Evolutionary conservation across 2,888 invertebrate species (phyloP).

Genomic region (Himalopsyche kuldschensis): DNA sequence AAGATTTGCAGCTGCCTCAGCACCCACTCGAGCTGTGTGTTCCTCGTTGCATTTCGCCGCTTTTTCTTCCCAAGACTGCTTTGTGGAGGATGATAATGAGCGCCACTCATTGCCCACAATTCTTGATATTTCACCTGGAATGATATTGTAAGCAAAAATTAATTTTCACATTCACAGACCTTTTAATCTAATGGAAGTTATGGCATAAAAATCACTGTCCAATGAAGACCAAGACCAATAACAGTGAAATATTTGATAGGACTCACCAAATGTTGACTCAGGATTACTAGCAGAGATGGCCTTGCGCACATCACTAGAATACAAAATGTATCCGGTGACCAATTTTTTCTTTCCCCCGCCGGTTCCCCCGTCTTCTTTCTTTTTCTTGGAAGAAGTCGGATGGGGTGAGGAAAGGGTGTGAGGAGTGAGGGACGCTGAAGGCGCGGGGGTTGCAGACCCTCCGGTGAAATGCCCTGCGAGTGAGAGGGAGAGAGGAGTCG

Average conservation of each 20-base stretch:
- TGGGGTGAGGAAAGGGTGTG: slow-evolving; percentile 42
- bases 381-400: slow-evolving; percentile 48
- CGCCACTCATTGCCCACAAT: slow-evolving; percentile 90
- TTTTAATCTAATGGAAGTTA: too few species aligned
- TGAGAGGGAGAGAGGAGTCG: slow-evolving; percentile 66
- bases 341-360: slow-evolving; percentile 46
- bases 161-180: too few species aligned
- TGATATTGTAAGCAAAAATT: too few species aligned
- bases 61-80: slow-evolving; percentile 92
- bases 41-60: slow-evolving; percentile 90
- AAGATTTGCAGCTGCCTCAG: background rate
- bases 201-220: too few species aligned
- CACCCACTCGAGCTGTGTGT: slow-evolving; percentile 63
- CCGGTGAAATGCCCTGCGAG: slow-evolving; percentile 68
- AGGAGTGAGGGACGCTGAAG: slow-evolving; percentile 34
- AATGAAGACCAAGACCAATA: too few species aligned
- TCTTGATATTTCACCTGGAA: slow-evolving; percentile 67
- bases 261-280: slow-evolving; percentile 89
- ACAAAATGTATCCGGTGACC: slow-evolving; percentile 96
- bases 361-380: slow-evolving; percentile 45
- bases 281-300: slow-evolving; percentile 92
- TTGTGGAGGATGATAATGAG: slow-evolving; percentile 81
- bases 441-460: slow-evolving; percentile 42
- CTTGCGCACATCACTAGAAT: slow-evolving; percentile 94
- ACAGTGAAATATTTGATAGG: slow-evolving; percentile 41